phyloP scores from a whole-genome alignment of 2,888 invertebrate species.

The Nephrotoma guestfalica region DNA sequence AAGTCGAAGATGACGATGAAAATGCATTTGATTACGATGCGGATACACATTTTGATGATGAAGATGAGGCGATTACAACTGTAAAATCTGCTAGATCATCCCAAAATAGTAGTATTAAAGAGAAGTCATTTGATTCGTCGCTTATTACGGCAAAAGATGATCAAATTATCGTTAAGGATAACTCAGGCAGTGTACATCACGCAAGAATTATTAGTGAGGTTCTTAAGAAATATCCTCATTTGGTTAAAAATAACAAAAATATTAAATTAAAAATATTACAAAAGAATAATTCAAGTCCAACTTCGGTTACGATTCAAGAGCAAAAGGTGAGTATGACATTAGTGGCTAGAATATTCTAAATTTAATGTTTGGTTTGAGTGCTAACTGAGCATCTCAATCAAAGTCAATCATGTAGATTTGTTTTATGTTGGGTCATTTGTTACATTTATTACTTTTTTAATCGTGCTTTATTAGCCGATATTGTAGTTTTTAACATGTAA shows the following conservation, averaged over 20 bases:
- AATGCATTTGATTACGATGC: conserved; percentile 26
- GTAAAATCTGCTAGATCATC: conserved; percentile 9
- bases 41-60: conserved; percentile 31
- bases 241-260: conserved; percentile 75
- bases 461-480: neutral
- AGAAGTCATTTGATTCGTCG: neutral
- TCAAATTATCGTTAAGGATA: conserved; percentile 27
- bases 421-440: neutral
- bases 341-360: neutral
- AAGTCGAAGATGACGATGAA: conserved; percentile 32
- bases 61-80: conserved; percentile 26
- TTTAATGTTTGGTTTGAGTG: neutral
- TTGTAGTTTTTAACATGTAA: neutral
- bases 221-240: conserved; percentile 73
- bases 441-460: neutral
- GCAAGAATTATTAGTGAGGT: conserved; percentile 81
- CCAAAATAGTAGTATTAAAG: conserved; percentile 8
- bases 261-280: conserved; percentile 75
- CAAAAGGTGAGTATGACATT: neutral
- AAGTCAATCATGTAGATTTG: neutral
- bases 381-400: neutral
- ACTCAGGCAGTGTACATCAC: conserved; percentile 43
- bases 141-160: conserved; percentile 21
- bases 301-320: neutral
- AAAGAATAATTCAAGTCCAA: conserved; percentile 23